Evolutionary conservation across 2,888 invertebrate genomes (phyloP), one percentile per base, ranked within the genome.

Genomic region (Lacanobia oleracea): DNA sequence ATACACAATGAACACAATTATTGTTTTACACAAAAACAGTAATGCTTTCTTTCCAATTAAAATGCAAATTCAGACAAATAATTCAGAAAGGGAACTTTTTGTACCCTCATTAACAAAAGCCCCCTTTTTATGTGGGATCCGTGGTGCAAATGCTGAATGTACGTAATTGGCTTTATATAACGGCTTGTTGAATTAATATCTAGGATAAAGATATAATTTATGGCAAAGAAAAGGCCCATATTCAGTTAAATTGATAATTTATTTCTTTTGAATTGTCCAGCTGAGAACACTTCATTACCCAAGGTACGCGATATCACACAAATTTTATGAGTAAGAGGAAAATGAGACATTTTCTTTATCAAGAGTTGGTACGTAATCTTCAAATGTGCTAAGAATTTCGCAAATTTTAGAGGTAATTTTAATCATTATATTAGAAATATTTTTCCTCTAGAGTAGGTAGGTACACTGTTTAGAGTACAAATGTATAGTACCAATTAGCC

Each of bases 41-140:
- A 86, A 84, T 84, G 88, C 89, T 92, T 91, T 91, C 90, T 91
- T 92, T 90, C 87, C 89, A 91, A 93, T 94, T 91, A 91, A 93
- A 92, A 93, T 93, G 93, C 88, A 91, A 93, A 94, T 94, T 91
- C 82, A 75, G 81, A 87, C 87, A 86, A 90, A 93, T 94, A 93
- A 91, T 90, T 93, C 88, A 90, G 89, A 88, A 89, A 90, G 89
- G 85, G 87, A 88, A 90, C 87, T 91, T 91, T 92, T 93, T 91
- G 91, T 91, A 87, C 88, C 87, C 91, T 91, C 91, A 92, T 92
- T 92, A 93, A 92, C 88, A 88, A 85, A 84, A 87, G 84, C 83
- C 88, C 88, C 88, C 87, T 90, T 88, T 84, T 92, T 90, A 90
- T 89, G 87, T 86, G 86, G 77, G 71, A 73, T 76, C 85, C 83